Conservation (phyloP, 1,140 invertebrate genomes). For the Phocides pigmalion region DNA sequence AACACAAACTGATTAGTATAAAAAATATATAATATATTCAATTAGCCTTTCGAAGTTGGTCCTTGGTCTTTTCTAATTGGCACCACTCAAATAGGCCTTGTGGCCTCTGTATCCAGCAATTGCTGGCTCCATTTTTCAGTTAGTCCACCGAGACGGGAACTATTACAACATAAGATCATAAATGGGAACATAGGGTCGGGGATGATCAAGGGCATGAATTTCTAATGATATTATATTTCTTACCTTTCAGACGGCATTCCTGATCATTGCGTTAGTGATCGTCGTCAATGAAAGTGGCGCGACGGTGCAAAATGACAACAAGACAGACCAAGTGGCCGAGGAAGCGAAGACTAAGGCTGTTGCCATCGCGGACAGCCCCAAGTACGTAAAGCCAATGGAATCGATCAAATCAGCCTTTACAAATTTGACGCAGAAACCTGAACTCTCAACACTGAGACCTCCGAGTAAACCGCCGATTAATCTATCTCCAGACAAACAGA, state of each 20-base stretch:
- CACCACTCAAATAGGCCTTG: too few species aligned
- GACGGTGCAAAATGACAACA: conserved; percentile 55
- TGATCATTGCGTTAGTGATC: conserved; percentile 76
- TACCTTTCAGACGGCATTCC: conserved; percentile 73
- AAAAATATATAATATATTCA: too few species aligned
- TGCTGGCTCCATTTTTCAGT: too few species aligned
- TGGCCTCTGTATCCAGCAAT: too few species aligned
- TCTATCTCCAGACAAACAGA: conserved; percentile 51
- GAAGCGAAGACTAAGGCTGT: conserved; percentile 63
- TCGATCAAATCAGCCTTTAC: conserved; percentile 31
- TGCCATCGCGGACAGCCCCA: conserved; percentile 58
- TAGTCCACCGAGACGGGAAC: too few species aligned
- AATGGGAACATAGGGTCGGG: too few species aligned
- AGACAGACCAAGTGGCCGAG: conserved; percentile 63
- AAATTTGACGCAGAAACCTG: conserved; percentile 52
- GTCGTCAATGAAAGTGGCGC: conserved; percentile 68
- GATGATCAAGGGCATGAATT: not conserved
- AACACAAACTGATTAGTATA: too few species aligned
- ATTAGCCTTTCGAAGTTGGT: too few species aligned
- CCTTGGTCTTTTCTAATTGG: too few species aligned
- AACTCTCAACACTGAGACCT: conserved; percentile 48
- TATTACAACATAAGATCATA: too few species aligned
- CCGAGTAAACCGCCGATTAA: conserved; percentile 71
- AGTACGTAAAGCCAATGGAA: conserved; percentile 52
- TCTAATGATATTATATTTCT: not conserved